phyloP scores from a whole-genome alignment of 2,888 invertebrate genomes.

The Camptogramma bilineatum region DNA sequence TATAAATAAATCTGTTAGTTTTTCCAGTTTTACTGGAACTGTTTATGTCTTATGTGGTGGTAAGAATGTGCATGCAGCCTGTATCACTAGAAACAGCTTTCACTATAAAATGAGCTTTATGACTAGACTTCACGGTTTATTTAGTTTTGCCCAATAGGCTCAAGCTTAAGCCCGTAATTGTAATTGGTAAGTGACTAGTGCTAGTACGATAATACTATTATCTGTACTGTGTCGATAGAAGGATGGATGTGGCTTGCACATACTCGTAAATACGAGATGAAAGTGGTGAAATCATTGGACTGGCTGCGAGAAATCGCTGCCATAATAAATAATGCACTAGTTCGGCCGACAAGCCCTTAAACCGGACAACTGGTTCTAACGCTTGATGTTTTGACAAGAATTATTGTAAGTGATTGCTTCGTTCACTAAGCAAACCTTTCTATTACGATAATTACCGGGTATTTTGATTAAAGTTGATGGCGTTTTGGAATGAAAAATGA shows the following conservation, averaged over 20 bases:
- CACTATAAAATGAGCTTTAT: slow-evolving; percentile 6
- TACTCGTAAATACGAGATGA: slow-evolving; percentile 76
- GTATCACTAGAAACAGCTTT: slow-evolving; percentile 13
- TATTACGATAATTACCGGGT: slow-evolving; percentile 39
- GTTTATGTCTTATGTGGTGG: slow-evolving; percentile 29
- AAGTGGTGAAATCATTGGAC: slow-evolving; percentile 82
- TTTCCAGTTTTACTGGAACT: slow-evolving; percentile 40
- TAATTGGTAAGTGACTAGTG: neutral
- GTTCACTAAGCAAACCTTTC: slow-evolving; percentile 38
- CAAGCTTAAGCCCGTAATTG: neutral
- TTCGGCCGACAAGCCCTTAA: slow-evolving; percentile 74
- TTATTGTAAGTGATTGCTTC: slow-evolving; percentile 50
- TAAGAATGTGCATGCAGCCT: slow-evolving; percentile 45
- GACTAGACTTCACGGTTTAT: neutral
- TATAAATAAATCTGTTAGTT: slow-evolving; percentile 30
- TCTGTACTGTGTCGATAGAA: slow-evolving; percentile 40
- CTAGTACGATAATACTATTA: slow-evolving; percentile 12
- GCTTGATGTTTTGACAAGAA: slow-evolving; percentile 59
- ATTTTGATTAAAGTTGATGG: slow-evolving; percentile 29
- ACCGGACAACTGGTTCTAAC: slow-evolving; percentile 66
- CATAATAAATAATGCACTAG: slow-evolving; percentile 83
- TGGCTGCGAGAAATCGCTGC: slow-evolving; percentile 77
- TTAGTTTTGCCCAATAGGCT: neutral
- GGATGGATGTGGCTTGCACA: slow-evolving; percentile 59
- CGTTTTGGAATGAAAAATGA: slow-evolving; percentile 31